These are phyloP conservation scores for Stenodema calcarata DNA, from an alignment of 2,888 invertebrate genomes.

Conservation along the genomic window DNA sequence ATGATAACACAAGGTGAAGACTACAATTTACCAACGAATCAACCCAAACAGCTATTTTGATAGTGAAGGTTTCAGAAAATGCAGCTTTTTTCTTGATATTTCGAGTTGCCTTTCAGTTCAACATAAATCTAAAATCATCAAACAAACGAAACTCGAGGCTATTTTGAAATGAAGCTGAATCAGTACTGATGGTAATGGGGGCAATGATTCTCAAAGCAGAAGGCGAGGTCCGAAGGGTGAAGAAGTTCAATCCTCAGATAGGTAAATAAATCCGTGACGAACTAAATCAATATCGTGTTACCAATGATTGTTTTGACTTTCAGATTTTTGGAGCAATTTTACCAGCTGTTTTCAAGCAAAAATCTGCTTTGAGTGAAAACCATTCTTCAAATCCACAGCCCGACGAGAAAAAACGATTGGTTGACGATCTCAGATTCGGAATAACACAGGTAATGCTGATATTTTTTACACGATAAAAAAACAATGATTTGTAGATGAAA, in stretches of 20 bases:
- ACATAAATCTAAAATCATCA: not conserved
- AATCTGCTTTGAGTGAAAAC: too few species aligned
- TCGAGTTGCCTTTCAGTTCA: not conserved
- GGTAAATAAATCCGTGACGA: too few species aligned
- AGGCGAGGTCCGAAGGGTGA: too few species aligned
- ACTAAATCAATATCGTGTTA: too few species aligned
- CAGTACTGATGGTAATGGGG: not conserved
- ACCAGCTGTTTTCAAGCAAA: too few species aligned
- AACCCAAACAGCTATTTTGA: not conserved
- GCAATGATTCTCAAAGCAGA: too few species aligned
- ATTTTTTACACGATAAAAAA: not conserved
- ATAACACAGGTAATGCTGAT: not conserved
- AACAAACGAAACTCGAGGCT: not conserved
- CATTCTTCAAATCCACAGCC: too few species aligned
- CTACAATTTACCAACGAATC: too few species aligned
- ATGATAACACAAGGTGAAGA: not conserved
- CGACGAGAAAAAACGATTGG: not conserved
- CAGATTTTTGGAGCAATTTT: too few species aligned
- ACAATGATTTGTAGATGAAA: not conserved
- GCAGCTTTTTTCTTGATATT: not conserved
- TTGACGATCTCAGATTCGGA: not conserved
- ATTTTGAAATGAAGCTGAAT: not conserved
- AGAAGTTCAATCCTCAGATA: too few species aligned
- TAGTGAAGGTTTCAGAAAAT: not conserved
- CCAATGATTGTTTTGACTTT: too few species aligned